Evolutionary conservation across 2,797 vertebrate genomes (phyloP).

Genomic region (Carduelis carduelis): DNA sequence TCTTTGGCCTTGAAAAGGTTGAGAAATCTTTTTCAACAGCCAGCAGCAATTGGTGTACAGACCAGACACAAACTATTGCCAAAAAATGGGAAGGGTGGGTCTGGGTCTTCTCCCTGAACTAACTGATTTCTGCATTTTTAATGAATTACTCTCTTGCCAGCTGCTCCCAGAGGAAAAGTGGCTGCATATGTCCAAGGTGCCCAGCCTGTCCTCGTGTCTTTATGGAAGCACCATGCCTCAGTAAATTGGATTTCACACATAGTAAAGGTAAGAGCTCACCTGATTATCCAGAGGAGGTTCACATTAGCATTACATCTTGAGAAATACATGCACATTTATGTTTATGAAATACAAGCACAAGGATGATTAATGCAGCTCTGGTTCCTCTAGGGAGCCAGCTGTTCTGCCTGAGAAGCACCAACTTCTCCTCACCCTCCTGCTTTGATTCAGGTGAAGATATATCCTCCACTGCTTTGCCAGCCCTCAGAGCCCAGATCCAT

Average conservation of each 20-base stretch:
- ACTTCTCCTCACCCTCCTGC: slow-evolving; percentile 23
- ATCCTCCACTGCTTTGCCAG: slow-evolving; percentile 61
- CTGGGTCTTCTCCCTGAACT: background rate
- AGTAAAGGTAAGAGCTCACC: slow-evolving; percentile 52
- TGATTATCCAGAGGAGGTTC: slow-evolving; percentile 73
- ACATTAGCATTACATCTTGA: slow-evolving; percentile 72
- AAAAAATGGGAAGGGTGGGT: background rate
- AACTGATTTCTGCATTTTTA: background rate
- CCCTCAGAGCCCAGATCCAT: slow-evolving; percentile 61
- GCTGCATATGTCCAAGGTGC: background rate
- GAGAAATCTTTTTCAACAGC: background rate
- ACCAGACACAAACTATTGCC: background rate
- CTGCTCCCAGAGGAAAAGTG: background rate
- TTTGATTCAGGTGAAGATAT: slow-evolving; percentile 62
- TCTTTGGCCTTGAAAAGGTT: background rate
- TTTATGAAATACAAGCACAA: background rate
- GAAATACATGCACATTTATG: slow-evolving; percentile 42
- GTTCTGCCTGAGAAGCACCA: slow-evolving; percentile 59
- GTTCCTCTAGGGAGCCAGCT: slow-evolving; percentile 69
- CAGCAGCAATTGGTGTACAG: background rate
- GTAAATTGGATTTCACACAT: background rate
- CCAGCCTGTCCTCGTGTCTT: background rate
- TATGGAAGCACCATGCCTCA: background rate
- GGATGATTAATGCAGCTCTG: slow-evolving; percentile 66
- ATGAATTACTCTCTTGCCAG: background rate